Base-by-base conservation (phyloP, 2,888 invertebrate genomes). In the Stenoptilia bipunctidactyla region DNA sequence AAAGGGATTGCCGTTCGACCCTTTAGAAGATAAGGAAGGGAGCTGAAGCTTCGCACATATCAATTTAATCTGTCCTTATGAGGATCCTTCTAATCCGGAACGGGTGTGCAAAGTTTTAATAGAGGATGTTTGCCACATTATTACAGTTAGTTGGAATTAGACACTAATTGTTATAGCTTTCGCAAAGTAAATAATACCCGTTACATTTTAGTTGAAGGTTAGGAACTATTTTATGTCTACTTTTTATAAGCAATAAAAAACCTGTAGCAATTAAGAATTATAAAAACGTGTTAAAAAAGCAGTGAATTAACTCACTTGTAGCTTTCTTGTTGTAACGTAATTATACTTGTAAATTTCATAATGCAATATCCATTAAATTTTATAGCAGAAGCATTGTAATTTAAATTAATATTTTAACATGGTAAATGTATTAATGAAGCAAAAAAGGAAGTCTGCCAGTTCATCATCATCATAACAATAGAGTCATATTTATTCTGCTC, bases 11-110 rank as follows among this genome's bases (percentile, higher is more conserved):
- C 63, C 67, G 65, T 58, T 63, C 67, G 69, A 71, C 69, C 71
- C 71, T 76, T 74, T 69, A 74, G 67, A 65, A 66, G 66, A 76
- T 76, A 73, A 80, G 72, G 66, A 70, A 70, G 70, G 68, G 62
- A 66, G 69, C 65, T 58, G 56, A 61, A 72, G 66, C 67, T 63
- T 67, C 64, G 62, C 73, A 73, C 73, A 69, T 74, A 76, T 80
- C 72, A 79, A 75, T 79, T 75, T 82, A 77, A 77, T 75, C 73
- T 71, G 56, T 58, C 58, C 64, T 61, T 64, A 61, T 68, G 61
- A 61, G 65, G 67, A 77, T 70, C 71, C 70, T 59, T 68, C 57
- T 77, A 75, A 82, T 77, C 75, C 71, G 51, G 60, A 58, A 62
- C 61, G 62, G 67, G 6, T 13, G 34, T 34, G 65, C 55, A 53